Percentiles rank a stretch among this genome's conserved stretches.
Evolutionary conservation across 2,797 vertebrate genomes (phyloP).

Genomic region (Brachyrhaphis roseni): DNA sequence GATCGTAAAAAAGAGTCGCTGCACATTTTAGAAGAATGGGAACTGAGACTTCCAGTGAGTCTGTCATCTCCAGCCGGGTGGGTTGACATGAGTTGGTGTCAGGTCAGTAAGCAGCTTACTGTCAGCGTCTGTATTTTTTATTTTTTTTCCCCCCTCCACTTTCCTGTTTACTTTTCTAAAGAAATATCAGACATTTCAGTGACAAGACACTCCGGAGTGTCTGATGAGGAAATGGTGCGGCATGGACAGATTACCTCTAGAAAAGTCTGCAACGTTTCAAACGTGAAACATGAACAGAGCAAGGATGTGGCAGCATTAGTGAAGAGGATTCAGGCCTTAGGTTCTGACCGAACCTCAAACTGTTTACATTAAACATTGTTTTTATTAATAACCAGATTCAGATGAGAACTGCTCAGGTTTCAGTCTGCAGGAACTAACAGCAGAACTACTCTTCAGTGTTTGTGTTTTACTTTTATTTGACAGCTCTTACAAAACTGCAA

Average conservation of each 20-base stretch:
- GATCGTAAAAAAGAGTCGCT: not conserved
- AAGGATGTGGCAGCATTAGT: too few relatives aligned
- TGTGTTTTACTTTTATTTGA: not conserved
- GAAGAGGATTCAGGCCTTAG: not conserved
- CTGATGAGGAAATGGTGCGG: not conserved
- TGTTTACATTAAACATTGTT: not conserved
- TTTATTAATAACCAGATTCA: not conserved
- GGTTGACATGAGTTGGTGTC: slow-evolving; percentile 5
- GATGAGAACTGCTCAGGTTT: not conserved
- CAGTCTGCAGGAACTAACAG: not conserved
- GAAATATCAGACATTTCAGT: slow-evolving; percentile 1
- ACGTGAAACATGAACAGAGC: not conserved
- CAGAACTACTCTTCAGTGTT: not conserved
- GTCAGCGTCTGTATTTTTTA: not conserved
- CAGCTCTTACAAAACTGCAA: not conserved
- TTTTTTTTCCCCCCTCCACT: not conserved
- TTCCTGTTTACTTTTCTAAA: not conserved
- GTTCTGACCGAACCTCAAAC: not conserved
- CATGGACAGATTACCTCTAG: not conserved
- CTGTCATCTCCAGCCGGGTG: slow-evolving; percentile 2
- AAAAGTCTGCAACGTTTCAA: not conserved
- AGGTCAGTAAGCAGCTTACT: slow-evolving; percentile 9
- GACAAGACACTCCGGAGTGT: not conserved
- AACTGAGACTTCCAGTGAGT: not conserved
- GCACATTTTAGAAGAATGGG: not conserved